phyloP scores from a whole-genome alignment of 2,113 vertebrate species.

The Drymodes brunneopygia region DNA sequence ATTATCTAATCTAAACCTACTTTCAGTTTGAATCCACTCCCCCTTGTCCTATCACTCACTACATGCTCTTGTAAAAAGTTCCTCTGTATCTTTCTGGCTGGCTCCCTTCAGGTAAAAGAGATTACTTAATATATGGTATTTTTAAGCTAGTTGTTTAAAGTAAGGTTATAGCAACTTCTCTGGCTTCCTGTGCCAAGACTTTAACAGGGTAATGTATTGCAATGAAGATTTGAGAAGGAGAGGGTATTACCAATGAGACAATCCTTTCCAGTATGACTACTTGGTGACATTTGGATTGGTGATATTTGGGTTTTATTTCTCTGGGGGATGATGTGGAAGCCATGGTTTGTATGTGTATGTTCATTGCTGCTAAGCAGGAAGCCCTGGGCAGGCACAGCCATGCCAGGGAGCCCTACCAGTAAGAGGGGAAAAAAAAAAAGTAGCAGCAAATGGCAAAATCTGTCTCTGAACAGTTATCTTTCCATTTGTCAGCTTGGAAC shows the following conservation, averaged over 20 bases:
- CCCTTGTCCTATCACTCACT: background rate
- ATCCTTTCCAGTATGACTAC: rapidly evolving
- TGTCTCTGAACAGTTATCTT: background rate
- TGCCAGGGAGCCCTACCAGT: background rate
- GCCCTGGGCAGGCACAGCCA: background rate
- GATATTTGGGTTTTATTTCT: background rate
- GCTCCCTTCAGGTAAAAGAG: background rate
- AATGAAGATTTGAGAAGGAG: background rate
- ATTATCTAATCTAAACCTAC: background rate
- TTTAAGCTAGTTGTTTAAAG: background rate
- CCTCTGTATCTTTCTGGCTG: background rate
- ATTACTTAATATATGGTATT: background rate
- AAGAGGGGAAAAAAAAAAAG: background rate
- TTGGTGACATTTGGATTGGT: background rate
- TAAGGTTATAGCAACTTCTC: background rate
- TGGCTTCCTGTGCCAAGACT: background rate
- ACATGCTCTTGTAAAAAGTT: background rate
- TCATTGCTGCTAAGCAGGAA: background rate
- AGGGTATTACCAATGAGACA: background rate
- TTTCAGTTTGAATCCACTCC: background rate
- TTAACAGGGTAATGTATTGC: background rate
- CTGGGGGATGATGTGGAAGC: background rate
- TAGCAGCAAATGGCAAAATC: background rate
- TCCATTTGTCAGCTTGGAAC: background rate
- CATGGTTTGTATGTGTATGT: background rate